Evolutionary conservation across 2,888 invertebrate species (phyloP), one percentile per base, ranked within the genome.

Genomic region (Chouioia cunea): DNA sequence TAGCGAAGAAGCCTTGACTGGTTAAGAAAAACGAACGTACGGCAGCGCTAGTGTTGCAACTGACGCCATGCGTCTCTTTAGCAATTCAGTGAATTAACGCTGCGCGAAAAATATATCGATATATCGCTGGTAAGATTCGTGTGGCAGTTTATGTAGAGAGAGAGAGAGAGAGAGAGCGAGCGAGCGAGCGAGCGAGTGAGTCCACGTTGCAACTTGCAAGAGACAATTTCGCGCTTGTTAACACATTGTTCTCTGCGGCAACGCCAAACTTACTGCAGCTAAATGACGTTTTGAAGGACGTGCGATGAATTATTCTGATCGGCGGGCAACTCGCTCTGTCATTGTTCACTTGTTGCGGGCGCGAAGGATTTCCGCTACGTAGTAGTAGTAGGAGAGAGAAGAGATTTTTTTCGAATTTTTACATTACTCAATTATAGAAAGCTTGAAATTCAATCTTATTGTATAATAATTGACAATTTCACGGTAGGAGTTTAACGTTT

Each of bases 151-250:
- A 3, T 27, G 27, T 36, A 12, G 10, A 36, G 36, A 36, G 36
- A 36, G 36, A 10, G 27, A 27, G 27, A 27, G 27, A 27, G 27
- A 27, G 27, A 27, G 27, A 27, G 27, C 2, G 27, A 27, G n/a
- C n/a, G n/a, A n/a, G n/a, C n/a, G n/a, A n/a, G n/a, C n/a, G n/a
- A n/a, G n/a, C n/a, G n/a, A n/a, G n/a, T n/a, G n/a, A n/a, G n/a
- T n/a, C n/a, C n/a, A n/a, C n/a, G n/a, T n/a, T n/a, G n/a, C n/a
- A n/a, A n/a, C n/a, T n/a, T n/a, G n/a, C 36, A 36, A 27, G 36
- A 36, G 36, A 36, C 77, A 76, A 77, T 78, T 69, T 77, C 77
- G 76, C 73, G 74, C 75, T 50, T 50, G 60, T 56, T 65, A 70
- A 60, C 50, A 50, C 50, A 57, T n/a, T 27, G 54, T 6, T 18